Percentiles rank a stretch among this genome's conserved stretches.
Evolutionary conservation across 2,888 invertebrate genomes (phyloP).

Genomic region (Oxyteleia sp.): DNA sequence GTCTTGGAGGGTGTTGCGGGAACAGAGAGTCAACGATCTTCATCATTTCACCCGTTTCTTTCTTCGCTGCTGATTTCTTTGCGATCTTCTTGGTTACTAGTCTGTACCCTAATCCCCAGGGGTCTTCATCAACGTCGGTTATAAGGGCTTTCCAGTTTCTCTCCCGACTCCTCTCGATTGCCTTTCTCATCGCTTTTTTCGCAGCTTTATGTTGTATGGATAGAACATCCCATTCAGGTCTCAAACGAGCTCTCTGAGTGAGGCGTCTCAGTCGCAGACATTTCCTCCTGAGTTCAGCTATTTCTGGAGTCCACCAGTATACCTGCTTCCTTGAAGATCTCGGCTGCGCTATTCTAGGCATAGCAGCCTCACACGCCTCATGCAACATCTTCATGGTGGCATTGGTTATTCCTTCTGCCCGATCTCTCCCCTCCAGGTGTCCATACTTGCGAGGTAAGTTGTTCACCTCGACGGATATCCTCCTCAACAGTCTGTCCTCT

Average conservation of each 20-base stretch:
- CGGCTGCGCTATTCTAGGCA: no score
- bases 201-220: background rate
- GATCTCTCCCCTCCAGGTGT: no score
- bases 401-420: no score
- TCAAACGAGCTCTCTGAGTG: no score
- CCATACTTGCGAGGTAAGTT: no score
- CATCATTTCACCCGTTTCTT: constrained; percentile 14
- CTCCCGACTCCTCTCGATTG: no score
- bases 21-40: constrained; percentile 56
- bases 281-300: background rate
- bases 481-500: no score
- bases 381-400: no score
- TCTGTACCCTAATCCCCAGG: constrained; percentile 10
- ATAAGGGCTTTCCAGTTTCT: background rate
- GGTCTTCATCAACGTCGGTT: background rate
- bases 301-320: constrained; percentile 1
- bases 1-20: no score
- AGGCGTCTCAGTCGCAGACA: background rate
- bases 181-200: constrained; percentile 69
- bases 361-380: background rate
- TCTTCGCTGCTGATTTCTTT: background rate
- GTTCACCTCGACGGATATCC: no score
- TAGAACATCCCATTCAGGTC: no score
- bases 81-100: background rate
- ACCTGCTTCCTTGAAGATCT: no score